These are phyloP conservation scores for Morone chrysops DNA, from an alignment of 2,113 vertebrate genomes.

Conservation along the genomic window DNA sequence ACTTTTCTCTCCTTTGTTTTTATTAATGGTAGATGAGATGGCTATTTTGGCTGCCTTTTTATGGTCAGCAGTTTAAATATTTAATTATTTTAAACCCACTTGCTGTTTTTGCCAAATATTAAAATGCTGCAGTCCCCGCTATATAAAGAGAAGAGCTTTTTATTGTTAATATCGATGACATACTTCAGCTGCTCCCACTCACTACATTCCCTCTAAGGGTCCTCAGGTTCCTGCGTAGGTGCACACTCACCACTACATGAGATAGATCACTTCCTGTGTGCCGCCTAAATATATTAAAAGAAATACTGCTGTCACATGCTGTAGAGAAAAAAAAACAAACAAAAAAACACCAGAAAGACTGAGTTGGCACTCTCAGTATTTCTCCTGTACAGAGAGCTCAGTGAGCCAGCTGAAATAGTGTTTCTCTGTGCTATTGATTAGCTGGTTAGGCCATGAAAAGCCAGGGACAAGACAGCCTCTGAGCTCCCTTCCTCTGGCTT, in stretches of 20 bases:
- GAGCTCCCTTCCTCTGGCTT: constrained; percentile 61
- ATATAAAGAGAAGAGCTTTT: constrained; percentile 23
- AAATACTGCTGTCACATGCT: constrained; percentile 41
- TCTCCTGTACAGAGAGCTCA: constrained; percentile 60
- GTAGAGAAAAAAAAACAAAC: not conserved
- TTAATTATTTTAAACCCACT: constrained; percentile 3
- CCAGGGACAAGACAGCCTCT: constrained; percentile 67
- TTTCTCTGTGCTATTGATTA: constrained; percentile 81
- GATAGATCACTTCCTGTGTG: constrained; percentile 47
- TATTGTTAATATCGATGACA: constrained; percentile 45
- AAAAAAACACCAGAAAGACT: constrained; percentile 10
- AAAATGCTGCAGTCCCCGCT: not conserved
- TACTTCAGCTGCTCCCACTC: constrained; percentile 45
- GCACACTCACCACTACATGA: constrained; percentile 18
- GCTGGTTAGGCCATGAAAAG: constrained; percentile 77
- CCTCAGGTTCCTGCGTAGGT: constrained; percentile 29
- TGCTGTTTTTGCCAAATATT: not conserved
- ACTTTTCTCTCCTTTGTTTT: constrained; percentile 15
- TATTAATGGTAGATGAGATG: constrained; percentile 6
- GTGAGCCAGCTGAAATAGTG: constrained; percentile 68
- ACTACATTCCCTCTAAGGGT: constrained; percentile 12
- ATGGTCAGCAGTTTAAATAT: constrained; percentile 3
- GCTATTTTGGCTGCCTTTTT: not conserved
- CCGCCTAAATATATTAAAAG: constrained; percentile 27
- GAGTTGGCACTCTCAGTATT: constrained; percentile 54